phyloP scores from a whole-genome alignment of 1,140 invertebrate species.

The Halictus rubicundus region DNA sequence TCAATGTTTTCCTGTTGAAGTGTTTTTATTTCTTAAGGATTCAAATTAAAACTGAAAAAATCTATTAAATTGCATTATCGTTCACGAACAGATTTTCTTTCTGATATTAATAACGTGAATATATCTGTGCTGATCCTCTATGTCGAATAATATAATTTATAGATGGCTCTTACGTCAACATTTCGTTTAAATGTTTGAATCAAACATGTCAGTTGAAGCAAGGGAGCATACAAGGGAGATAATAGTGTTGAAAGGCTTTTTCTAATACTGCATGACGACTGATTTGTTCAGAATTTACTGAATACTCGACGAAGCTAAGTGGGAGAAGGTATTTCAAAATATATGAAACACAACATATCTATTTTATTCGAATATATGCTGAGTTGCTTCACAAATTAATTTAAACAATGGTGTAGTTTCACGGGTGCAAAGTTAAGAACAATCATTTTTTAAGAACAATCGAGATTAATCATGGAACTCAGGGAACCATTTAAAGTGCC shows the following conservation, averaged over 20 bases:
- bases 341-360: not conserved
- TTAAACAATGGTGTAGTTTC: not conserved
- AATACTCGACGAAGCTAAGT: not conserved
- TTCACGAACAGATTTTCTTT: too few relatives aligned
- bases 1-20: too few relatives aligned
- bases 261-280: too few relatives aligned
- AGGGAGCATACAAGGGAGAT: not conserved
- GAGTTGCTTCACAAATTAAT: not conserved
- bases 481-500: constrained; percentile 1
- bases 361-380: not conserved
- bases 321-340: not conserved
- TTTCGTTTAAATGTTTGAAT: constrained; percentile 27
- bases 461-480: not conserved
- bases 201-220: constrained; percentile 1
- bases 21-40: too few relatives aligned
- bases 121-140: too few relatives aligned
- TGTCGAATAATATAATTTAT: too few relatives aligned
- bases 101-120: too few relatives aligned
- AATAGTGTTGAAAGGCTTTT: not conserved
- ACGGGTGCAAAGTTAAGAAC: not conserved
- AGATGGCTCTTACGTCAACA: constrained; percentile 7
- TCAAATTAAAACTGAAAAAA: too few relatives aligned
- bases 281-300: not conserved
- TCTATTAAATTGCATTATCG: too few relatives aligned
- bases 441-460: not conserved